A percentile compares a stretch with the other conserved stretches of the same genome.
Evolutionary conservation across 1,140 invertebrate genomes (phyloP).

Genomic region (Hermetia illucens): DNA sequence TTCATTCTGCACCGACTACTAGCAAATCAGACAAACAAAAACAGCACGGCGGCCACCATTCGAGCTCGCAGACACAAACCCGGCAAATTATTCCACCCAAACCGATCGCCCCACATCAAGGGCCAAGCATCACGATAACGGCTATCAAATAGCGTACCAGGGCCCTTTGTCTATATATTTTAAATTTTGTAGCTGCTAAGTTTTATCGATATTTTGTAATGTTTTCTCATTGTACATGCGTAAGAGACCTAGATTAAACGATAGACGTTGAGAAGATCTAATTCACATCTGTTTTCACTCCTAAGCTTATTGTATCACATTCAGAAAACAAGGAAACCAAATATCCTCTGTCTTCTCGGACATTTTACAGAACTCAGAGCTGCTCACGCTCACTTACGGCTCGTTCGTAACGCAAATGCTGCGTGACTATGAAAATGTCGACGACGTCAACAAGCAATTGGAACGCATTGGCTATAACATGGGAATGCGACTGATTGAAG

Average conservation of each 20-base stretch:
- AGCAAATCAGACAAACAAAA: slow-evolving; percentile 10
- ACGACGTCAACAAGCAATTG: slow-evolving; percentile 90
- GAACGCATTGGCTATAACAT: slow-evolving; percentile 96
- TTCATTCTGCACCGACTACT: slow-evolving; percentile 56
- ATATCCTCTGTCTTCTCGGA: not conserved
- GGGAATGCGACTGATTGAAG: slow-evolving; percentile 93
- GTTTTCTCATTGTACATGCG: too few relatives aligned
- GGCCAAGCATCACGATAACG: slow-evolving; percentile 25
- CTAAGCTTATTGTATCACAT: too few relatives aligned
- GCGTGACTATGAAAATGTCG: slow-evolving; percentile 94
- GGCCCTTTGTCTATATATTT: not conserved
- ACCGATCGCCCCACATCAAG: slow-evolving; percentile 26
- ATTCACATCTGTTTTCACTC: too few relatives aligned
- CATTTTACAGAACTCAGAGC: slow-evolving; percentile 78
- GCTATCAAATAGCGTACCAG: slow-evolving; percentile 19
- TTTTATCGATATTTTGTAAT: too few relatives aligned
- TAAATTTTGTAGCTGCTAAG: not conserved
- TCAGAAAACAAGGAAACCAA: too few relatives aligned
- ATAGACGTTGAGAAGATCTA: too few relatives aligned
- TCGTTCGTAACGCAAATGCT: slow-evolving; percentile 91
- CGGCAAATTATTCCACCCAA: too few relatives aligned
- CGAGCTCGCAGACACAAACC: slow-evolving; percentile 13
- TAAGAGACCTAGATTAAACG: too few relatives aligned
- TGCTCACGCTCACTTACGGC: slow-evolving; percentile 96
- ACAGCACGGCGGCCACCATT: slow-evolving; percentile 9